A percentile compares a stretch with the other conserved stretches of the same genome.
Conservation (phyloP, 2,113 vertebrate genomes). For the Siphamia tubifer region DNA sequence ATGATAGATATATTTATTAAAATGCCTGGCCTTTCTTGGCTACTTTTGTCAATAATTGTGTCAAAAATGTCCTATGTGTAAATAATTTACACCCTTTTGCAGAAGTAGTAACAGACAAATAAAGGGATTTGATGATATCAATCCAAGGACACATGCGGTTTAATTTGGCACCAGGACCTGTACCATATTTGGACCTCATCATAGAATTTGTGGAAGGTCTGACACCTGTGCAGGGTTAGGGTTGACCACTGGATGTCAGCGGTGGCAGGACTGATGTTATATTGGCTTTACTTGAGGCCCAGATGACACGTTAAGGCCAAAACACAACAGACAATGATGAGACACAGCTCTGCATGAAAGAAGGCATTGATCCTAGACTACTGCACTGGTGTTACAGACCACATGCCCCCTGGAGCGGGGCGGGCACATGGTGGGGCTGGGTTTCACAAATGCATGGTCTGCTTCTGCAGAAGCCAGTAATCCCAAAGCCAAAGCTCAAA, state of each 20-base stretch:
- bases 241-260: neutral
- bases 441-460: slow-evolving; percentile 12
- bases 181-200: neutral
- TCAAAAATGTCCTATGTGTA: too few relatives aligned
- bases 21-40: too few relatives aligned
- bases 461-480: neutral
- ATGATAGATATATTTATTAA: too few relatives aligned
- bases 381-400: slow-evolving; percentile 25
- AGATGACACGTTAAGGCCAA: slow-evolving; percentile 24
- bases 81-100: too few relatives aligned
- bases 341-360: slow-evolving; percentile 53
- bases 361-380: slow-evolving; percentile 54
- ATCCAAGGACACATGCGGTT: too few relatives aligned
- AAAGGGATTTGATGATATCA: too few relatives aligned
- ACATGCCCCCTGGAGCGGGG: slow-evolving; percentile 33
- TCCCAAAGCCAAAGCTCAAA: neutral
- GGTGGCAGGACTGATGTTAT: slow-evolving; percentile 16
- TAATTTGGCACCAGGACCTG: neutral
- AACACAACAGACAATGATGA: slow-evolving; percentile 54
- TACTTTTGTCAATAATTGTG: too few relatives aligned
- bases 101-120: too few relatives aligned
- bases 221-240: neutral
- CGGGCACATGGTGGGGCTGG: neutral
- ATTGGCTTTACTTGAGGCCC: slow-evolving; percentile 13
- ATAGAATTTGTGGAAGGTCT: too few relatives aligned